Evolutionary conservation across 1,140 invertebrate genomes (phyloP).

Genomic region (Cotesia chilonis): DNA sequence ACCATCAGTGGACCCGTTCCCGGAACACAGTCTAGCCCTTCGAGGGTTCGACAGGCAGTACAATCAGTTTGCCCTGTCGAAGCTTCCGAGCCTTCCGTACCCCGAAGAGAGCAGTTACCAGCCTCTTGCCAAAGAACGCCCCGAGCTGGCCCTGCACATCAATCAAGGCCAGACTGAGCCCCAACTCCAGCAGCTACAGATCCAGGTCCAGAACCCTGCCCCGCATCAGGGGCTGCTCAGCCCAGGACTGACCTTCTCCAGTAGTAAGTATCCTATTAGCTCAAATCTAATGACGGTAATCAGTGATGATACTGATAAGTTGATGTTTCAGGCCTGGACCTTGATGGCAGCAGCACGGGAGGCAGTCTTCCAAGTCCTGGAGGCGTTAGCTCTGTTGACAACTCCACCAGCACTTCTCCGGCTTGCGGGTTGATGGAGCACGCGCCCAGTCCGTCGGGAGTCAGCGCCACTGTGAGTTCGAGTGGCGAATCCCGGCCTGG

Average conservation of each 20-base stretch:
- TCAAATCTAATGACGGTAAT: background rate
- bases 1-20: slow-evolving; percentile 73
- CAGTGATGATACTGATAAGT: background rate
- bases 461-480: slow-evolving; percentile 69
- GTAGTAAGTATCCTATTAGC: slow-evolving; percentile 57
- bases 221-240: slow-evolving; percentile 70
- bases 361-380: slow-evolving; percentile 81
- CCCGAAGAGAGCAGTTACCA: slow-evolving; percentile 58
- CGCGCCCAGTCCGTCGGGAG: slow-evolving; percentile 69
- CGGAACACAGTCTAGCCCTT: slow-evolving; percentile 70
- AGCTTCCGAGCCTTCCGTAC: slow-evolving; percentile 53
- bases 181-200: slow-evolving; percentile 75
- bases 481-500: slow-evolving; percentile 70
- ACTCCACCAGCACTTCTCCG: slow-evolving; percentile 67
- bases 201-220: slow-evolving; percentile 65
- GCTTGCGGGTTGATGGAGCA: slow-evolving; percentile 67
- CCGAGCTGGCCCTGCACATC: slow-evolving; percentile 63
- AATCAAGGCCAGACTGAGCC: slow-evolving; percentile 62
- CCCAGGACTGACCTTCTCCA: slow-evolving; percentile 75
- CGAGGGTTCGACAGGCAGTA: slow-evolving; percentile 64
- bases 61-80: slow-evolving; percentile 54
- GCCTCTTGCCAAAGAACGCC: slow-evolving; percentile 61
- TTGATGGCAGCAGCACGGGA: slow-evolving; percentile 76
- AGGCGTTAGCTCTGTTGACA: slow-evolving; percentile 73
- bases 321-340: slow-evolving; percentile 66